Evolutionary conservation across 2,797 vertebrate species (phyloP), one percentile per base, ranked within the genome.

Genomic region (Tokudaia muenninki): DNA sequence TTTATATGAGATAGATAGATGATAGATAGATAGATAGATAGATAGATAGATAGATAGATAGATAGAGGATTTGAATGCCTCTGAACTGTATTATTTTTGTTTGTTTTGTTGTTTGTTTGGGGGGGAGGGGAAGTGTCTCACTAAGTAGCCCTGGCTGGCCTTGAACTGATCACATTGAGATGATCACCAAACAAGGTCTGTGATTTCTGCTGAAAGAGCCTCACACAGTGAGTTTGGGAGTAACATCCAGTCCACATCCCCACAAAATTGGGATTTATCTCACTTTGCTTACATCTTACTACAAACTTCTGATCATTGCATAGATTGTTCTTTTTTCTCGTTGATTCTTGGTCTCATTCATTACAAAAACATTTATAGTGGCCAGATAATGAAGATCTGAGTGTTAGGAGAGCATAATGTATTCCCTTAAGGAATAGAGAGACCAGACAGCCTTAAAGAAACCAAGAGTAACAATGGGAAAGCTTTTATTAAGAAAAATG

Each of bases 401-500:
- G 22, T 57, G 12, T 59, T 24, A 86, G 24, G 31, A 70, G 44
- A 87, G 44, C 12, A 34, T 21, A 50, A 22, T 22, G 11, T 90
- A 11, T 91, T 59, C n/a, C 41, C n/a, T 75, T 29, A n/a, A 65
- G 87, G n/a, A 50, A 29, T 83, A 65, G 7, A 74, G 78, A 65
- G n/a, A 83, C 61, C 82, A 83, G 31, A 67, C 2, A 11, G 3
- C 34, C 77, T 80, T 70, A 37, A 83, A 80, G 79, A 89, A 89
- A 74, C 19, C 2, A 34, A 7, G 11, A 78, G 37, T 57, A 44
- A 90, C 0, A 26, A 34, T n/a, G 29, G 44, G 21, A 34, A 55
- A 59, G 26, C 16, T 88, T 37, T 89, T 89, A 78, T 59, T 65
- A 8, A 90, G 74, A 90, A 86, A 91, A 96, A 67, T 74, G 1